Evolutionary conservation across 2,888 invertebrate species (phyloP), one percentile per base, ranked within the genome.

Genomic region (Teleogryllus oceanicus): DNA sequence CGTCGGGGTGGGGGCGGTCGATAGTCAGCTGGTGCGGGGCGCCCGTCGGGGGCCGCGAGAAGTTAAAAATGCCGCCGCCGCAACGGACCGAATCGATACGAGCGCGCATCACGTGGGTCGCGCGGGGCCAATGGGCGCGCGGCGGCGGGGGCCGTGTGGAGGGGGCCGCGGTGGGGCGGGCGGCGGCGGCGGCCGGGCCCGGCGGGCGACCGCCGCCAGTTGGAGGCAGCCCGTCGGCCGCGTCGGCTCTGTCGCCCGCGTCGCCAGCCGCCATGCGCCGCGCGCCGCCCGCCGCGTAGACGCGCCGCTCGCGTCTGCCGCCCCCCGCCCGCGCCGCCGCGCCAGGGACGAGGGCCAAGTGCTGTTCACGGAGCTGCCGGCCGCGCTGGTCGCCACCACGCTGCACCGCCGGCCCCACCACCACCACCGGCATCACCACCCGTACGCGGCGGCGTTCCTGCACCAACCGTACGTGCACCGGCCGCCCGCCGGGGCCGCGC

Each of bases 1-100:
- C 37, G 37, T 37, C 74, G 20, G 21, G 75, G 74, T 20, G 78
- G 78, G 50, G 78, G 78, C 21, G 78, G 49, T 21, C 37, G 74
- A 74, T 75, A 80, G 49, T 75, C 37, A 50, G 77, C 80, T 20
- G n/a, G 20, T 49, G 21, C 78, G 50, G 49, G 77, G 49, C 37
- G 75, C 13, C 62, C 62, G 75, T 62, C 62, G 49, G 77, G 78
- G 76, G 80, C 80, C 74, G 79, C 79, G 78, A 82, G 76, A 82
- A 92, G 90, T 92, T 92, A 92, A 92, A 92, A 93, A 92, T 92
- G 92, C 92, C 92, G 92, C 92, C 92, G 92, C 91, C 89, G 90
- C n/a, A 90, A 90, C 90, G 84, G 90, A 91, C 91, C 92, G 92
- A 92, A 93, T 92, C 92, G 91, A 93, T 92, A 92, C 90, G 79